phyloP scores from a whole-genome alignment of 2,113 vertebrate species.

The Leucosticte australis region DNA sequence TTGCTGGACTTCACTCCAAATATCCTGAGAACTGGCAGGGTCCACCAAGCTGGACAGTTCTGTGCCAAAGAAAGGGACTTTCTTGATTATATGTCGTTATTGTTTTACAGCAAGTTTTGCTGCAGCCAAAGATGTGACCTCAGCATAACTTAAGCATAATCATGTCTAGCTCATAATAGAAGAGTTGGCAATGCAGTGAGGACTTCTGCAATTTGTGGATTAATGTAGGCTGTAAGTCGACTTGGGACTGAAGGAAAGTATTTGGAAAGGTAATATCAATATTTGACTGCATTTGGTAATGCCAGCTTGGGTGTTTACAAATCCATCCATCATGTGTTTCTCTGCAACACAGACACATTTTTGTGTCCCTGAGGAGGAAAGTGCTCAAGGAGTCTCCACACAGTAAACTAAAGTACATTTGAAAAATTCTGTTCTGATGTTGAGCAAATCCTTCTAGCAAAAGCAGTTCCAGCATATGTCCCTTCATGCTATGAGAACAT shows the following conservation, averaged over 20 bases:
- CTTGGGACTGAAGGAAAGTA: neutral
- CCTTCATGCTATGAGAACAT: conserved; percentile 8
- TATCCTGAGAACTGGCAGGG: neutral
- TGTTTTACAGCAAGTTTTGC: neutral
- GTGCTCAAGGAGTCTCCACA: neutral
- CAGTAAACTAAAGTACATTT: conserved; percentile 29
- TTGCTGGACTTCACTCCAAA: neutral
- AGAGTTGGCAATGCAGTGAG: neutral
- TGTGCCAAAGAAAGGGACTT: neutral
- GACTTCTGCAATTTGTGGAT: neutral
- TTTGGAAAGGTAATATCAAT: neutral
- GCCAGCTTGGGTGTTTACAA: neutral
- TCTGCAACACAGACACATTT: neutral
- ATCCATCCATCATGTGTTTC: neutral
- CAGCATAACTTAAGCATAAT: neutral
- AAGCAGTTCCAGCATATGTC: conserved; percentile 30
- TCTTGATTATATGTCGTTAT: neutral
- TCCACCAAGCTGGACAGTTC: neutral
- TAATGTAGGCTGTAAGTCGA: neutral
- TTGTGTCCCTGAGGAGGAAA: neutral
- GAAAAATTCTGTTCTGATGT: conserved; percentile 30
- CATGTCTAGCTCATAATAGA: neutral
- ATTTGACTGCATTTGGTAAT: neutral
- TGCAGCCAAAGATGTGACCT: neutral
- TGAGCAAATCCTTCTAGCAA: conserved; percentile 41